phyloP scores from a whole-genome alignment of 2,113 vertebrate genomes.

The Phrynosoma blainvillii region DNA sequence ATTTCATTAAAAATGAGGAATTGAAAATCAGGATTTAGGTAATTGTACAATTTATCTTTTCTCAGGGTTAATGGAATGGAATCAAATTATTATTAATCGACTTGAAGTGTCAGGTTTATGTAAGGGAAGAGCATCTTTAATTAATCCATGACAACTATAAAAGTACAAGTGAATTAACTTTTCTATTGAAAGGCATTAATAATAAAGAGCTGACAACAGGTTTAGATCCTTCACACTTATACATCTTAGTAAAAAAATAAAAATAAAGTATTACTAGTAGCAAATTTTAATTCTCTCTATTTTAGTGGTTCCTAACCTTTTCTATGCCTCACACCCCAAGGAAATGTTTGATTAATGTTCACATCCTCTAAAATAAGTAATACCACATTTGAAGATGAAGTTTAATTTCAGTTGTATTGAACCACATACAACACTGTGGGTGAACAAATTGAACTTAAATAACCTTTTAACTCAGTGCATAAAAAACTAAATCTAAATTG shows the following conservation, averaged over 20 bases:
- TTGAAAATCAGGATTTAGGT: background rate
- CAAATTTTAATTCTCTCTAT: background rate
- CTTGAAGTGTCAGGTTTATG: background rate
- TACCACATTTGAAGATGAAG: too few species aligned
- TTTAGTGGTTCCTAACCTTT: background rate
- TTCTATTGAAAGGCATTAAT: background rate
- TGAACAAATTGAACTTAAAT: too few species aligned
- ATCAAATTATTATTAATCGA: background rate
- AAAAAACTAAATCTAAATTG: too few species aligned
- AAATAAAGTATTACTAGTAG: background rate
- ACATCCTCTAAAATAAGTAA: too few species aligned
- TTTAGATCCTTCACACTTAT: background rate
- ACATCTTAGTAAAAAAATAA: too few species aligned
- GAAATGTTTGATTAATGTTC: too few species aligned
- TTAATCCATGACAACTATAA: background rate
- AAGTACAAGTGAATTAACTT: background rate
- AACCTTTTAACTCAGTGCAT: too few species aligned
- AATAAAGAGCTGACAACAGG: background rate
- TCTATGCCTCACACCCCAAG: too few species aligned
- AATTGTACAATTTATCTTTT: slow-evolving; percentile 1
- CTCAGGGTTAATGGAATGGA: slow-evolving; percentile 1
- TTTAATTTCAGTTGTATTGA: too few species aligned
- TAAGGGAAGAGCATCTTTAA: background rate
- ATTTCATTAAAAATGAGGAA: slow-evolving; percentile 4
- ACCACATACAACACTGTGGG: too few species aligned